Percentiles rank a stretch among this genome's conserved stretches.
Evolutionary conservation across 2,113 vertebrate species (phyloP).

Genomic region (Scomber scombrus): DNA sequence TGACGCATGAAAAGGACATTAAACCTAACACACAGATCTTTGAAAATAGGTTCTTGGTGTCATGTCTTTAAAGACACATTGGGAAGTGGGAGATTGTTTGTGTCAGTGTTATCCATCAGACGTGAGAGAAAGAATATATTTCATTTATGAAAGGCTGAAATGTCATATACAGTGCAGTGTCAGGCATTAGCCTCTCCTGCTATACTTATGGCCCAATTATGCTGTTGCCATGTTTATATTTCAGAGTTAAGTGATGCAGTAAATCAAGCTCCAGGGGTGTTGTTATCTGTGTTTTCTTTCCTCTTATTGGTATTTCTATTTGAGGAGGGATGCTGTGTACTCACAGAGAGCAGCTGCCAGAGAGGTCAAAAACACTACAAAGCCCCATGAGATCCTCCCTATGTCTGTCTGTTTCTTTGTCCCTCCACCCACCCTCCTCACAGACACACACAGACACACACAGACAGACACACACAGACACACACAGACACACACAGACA

Average conservation of each 20-base stretch:
- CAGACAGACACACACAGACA: no score
- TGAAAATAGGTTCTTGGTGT: conserved; percentile 25
- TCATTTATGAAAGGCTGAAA: conserved; percentile 23
- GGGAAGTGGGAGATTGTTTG: conserved; percentile 38
- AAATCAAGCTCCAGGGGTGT: conserved; percentile 52
- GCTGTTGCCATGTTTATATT: conserved; percentile 31
- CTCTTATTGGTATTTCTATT: conserved; percentile 55
- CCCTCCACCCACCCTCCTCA: neutral
- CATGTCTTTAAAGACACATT: conserved; percentile 37
- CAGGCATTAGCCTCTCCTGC: conserved; percentile 3
- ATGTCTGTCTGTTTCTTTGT: conserved; percentile 51
- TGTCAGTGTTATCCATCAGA: conserved; percentile 12
- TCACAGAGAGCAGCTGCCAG: conserved; percentile 72
- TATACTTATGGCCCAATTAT: conserved; percentile 32
- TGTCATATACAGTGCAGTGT: neutral
- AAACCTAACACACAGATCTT: conserved; percentile 19
- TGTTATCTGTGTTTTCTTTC: conserved; percentile 59
- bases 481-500: neutral
- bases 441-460: conserved; percentile 1
- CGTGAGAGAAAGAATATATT: conserved; percentile 3
- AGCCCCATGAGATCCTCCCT: conserved; percentile 56
- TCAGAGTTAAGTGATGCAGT: conserved; percentile 53
- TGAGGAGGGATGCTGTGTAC: conserved; percentile 35
- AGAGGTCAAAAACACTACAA: conserved; percentile 65
- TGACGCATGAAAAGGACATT: conserved; percentile 34